phyloP scores from a whole-genome alignment of 2,888 invertebrate species.

The Prostheceraeus crozeri region DNA sequence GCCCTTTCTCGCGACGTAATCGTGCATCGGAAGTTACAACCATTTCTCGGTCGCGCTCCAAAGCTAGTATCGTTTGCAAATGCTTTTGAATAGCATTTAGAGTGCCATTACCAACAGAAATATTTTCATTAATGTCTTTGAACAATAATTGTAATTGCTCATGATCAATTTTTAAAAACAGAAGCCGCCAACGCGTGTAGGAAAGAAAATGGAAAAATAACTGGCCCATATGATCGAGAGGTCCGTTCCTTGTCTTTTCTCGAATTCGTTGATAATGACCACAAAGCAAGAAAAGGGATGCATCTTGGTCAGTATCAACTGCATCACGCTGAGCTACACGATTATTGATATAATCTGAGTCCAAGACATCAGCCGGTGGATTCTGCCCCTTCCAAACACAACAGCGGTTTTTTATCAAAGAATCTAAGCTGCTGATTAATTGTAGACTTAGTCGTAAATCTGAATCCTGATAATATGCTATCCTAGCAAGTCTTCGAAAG shows the following conservation, averaged over 20 bases:
- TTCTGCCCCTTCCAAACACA: neutral
- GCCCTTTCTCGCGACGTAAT: neutral
- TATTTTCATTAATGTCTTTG: conserved; percentile 6
- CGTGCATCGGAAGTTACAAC: neutral
- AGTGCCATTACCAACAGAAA: neutral
- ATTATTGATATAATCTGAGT: neutral
- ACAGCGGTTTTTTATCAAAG: conserved; percentile 26
- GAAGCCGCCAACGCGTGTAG: neutral
- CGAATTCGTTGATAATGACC: conserved; percentile 30
- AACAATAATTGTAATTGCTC: no score
- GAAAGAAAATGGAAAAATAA: conserved; percentile 27
- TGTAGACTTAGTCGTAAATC: conserved; percentile 26
- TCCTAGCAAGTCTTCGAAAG: conserved; percentile 18
- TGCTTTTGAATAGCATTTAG: conserved; percentile 2
- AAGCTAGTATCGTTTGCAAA: neutral
- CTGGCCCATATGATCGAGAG: conserved; percentile 25
- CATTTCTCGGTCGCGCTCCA: neutral
- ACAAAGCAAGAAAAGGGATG: conserved; percentile 22
- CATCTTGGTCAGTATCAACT: conserved; percentile 3
- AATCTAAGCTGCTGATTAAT: conserved; percentile 12
- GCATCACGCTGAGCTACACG: neutral
- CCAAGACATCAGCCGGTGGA: neutral
- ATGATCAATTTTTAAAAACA: conserved; percentile 10
- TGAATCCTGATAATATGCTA: conserved; percentile 34
- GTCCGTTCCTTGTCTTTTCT: conserved; percentile 18